A percentile compares a stretch with the other conserved stretches of the same genome.
These are phyloP conservation scores for Drosophila hydei DNA, from an alignment of 1,140 invertebrate species.

Conservation along the genomic window DNA sequence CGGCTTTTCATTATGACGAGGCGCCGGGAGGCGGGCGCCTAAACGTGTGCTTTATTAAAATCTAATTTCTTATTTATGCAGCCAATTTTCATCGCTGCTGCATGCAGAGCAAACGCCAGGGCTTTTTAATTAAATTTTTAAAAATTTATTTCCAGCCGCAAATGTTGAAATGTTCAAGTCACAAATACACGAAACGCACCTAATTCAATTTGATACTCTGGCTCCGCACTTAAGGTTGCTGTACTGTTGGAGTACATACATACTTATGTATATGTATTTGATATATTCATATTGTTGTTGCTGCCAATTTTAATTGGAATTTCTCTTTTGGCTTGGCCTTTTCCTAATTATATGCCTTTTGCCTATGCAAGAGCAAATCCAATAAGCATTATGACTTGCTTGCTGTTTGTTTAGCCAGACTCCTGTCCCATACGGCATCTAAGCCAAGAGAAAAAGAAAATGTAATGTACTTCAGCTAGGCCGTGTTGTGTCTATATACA, in stretches of 20 bases:
- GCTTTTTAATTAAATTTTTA: slow-evolving; percentile 72
- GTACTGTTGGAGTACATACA: too few species aligned
- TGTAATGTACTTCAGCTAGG: slow-evolving; percentile 44
- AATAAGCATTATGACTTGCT: slow-evolving; percentile 80
- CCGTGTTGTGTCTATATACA: not conserved
- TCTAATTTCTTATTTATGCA: slow-evolving; percentile 76
- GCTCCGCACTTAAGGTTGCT: slow-evolving; percentile 37
- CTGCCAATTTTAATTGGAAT: slow-evolving; percentile 75
- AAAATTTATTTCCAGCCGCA: slow-evolving; percentile 60
- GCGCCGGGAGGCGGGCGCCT: slow-evolving; percentile 20
- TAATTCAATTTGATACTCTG: slow-evolving; percentile 30
- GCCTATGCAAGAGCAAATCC: slow-evolving; percentile 65
- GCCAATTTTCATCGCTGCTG: slow-evolving; percentile 30
- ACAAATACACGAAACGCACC: slow-evolving; percentile 8
- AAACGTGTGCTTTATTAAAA: slow-evolving; percentile 76
- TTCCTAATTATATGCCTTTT: slow-evolving; percentile 63
- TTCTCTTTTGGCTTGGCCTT: slow-evolving; percentile 50
- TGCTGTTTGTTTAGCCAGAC: slow-evolving; percentile 47
- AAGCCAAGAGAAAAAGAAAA: slow-evolving; percentile 20
- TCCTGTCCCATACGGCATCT: slow-evolving; percentile 21
- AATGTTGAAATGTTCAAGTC: slow-evolving; percentile 22
- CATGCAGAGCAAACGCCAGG: slow-evolving; percentile 4
- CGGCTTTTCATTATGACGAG: slow-evolving; percentile 62
- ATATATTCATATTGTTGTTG: slow-evolving; percentile 45
- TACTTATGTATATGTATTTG: not conserved